phyloP scores from a whole-genome alignment of 2,113 vertebrate species.

The Machaerirhynchus nigripectus region DNA sequence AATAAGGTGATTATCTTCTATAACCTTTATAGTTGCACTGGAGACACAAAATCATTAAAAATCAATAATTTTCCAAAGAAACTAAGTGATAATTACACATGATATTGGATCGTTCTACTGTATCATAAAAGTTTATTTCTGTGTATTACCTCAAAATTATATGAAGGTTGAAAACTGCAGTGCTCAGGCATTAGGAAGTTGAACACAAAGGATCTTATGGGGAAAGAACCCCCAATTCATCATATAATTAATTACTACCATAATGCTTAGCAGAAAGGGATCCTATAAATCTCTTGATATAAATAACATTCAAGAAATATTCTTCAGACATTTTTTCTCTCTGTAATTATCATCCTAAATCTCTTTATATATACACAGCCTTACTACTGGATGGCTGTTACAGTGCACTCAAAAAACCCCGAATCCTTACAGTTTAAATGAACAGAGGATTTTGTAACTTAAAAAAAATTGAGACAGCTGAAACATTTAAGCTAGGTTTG shows the following conservation, averaged over 20 bases:
- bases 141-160: neutral
- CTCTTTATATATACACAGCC: rapidly evolving
- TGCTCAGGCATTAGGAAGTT: neutral
- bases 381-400: neutral
- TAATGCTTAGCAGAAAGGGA: neutral
- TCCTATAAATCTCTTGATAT: neutral
- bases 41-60: neutral
- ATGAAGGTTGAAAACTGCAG: neutral
- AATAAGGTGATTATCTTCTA: neutral
- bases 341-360: neutral
- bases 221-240: neutral
- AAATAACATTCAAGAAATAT: neutral
- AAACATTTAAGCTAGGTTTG: neutral
- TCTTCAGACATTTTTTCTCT: neutral
- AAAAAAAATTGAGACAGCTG: neutral
- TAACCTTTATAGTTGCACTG: neutral
- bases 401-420: rapidly evolving
- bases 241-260: neutral
- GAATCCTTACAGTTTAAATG: neutral
- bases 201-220: neutral
- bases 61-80: neutral
- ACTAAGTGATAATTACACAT: neutral
- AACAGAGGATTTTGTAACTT: neutral
- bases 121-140: neutral
- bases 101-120: neutral